Percentiles rank a stretch among this genome's conserved stretches.
Conservation (phyloP, 2,797 vertebrate genomes). For the Liasis olivaceus region DNA sequence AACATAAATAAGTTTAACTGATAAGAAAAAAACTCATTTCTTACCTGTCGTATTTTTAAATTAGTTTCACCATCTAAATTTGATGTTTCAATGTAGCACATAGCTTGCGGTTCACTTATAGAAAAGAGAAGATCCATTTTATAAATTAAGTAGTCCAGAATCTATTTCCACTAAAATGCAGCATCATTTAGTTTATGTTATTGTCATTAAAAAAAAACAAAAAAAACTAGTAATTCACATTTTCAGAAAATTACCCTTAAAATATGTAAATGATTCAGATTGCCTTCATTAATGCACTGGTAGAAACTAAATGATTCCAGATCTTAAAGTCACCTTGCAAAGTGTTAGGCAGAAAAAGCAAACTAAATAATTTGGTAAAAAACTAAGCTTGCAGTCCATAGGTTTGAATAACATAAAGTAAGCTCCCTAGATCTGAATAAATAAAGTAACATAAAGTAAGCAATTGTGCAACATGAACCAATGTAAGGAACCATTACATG, state of each 20-base stretch:
- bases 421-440: background rate
- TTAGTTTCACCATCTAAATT: slow-evolving; percentile 99
- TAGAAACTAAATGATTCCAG: background rate
- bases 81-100: slow-evolving; percentile 99
- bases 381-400: background rate
- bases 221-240: slow-evolving; percentile 30
- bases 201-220: background rate
- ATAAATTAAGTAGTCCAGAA: slow-evolving; percentile 30
- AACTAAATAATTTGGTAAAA: background rate
- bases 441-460: background rate
- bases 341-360: background rate
- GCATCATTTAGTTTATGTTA: background rate
- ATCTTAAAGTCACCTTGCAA: background rate
- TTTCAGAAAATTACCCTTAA: slow-evolving; percentile 42
- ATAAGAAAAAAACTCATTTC: slow-evolving; percentile 39
- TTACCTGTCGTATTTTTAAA: slow-evolving; percentile 98
- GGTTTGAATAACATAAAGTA: background rate
- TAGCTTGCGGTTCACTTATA: slow-evolving; percentile 94
- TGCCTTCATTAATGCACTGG: accelerated
- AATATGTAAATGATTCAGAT: background rate
- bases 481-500: background rate
- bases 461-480: background rate
- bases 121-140: slow-evolving; percentile 51
- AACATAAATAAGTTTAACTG: slow-evolving; percentile 21
- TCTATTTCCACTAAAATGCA: background rate